Evolutionary conservation across 2,113 vertebrate genomes (phyloP).

Genomic region (Hypanus sabinus): DNA sequence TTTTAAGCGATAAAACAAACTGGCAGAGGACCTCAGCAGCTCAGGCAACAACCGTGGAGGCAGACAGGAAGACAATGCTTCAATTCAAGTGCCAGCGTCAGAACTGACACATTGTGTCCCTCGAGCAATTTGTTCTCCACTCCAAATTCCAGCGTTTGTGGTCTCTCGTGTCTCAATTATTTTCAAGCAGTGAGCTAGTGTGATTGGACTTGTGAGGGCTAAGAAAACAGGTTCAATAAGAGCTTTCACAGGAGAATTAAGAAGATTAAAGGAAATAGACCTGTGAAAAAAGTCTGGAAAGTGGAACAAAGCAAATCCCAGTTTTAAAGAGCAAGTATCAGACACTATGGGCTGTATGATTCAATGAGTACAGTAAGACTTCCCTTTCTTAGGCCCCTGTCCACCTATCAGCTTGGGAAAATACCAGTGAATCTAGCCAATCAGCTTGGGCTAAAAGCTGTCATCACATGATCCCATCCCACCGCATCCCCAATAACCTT

Average conservation of each 20-base stretch:
- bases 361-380: background rate
- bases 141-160: no score
- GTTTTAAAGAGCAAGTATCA: background rate
- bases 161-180: background rate
- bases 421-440: background rate
- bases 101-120: no score
- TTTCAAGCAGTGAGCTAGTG: background rate
- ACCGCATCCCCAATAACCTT: background rate
- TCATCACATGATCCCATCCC: no score
- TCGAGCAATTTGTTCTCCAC: no score
- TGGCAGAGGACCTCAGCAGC: no score
- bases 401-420: background rate
- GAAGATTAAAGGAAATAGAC: background rate
- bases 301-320: background rate
- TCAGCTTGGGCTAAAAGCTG: background rate
- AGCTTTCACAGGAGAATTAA: background rate
- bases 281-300: background rate
- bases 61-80: background rate
- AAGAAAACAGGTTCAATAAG: background rate
- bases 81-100: no score
- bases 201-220: background rate
- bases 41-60: no score
- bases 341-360: background rate
- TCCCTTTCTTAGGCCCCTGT: background rate
- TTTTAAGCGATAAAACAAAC: no score